A percentile compares a stretch with the other conserved stretches of the same genome.
Conservation (phyloP, 2,888 invertebrate species). For the Palloptera scutellata region DNA sequence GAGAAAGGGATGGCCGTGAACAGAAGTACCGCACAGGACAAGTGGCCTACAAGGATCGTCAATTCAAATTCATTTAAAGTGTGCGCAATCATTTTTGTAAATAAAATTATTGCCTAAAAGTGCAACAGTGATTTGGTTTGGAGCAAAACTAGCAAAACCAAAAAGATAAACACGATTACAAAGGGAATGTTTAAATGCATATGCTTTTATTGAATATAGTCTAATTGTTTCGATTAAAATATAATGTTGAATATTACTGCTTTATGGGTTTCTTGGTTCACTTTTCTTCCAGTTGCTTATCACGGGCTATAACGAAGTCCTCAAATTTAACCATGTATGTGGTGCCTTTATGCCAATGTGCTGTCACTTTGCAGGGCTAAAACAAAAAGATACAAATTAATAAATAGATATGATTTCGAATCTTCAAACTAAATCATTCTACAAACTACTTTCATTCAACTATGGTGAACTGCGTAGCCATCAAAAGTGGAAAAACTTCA, state of each 20-base stretch:
- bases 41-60: slow-evolving; percentile 78
- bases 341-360: slow-evolving; percentile 99
- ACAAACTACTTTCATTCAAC: background rate
- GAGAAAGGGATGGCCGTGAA: slow-evolving; percentile 68
- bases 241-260: slow-evolving; percentile 7
- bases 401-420: too few species aligned
- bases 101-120: background rate
- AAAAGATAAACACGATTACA: background rate
- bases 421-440: too few species aligned
- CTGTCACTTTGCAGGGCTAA: slow-evolving; percentile 96
- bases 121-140: background rate
- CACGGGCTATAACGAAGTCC: slow-evolving; percentile 87
- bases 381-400: slow-evolving; percentile 59
- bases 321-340: slow-evolving; percentile 99
- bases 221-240: slow-evolving; percentile 33
- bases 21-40: slow-evolving; percentile 73
- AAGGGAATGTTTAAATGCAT: slow-evolving; percentile 8
- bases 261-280: slow-evolving; percentile 61
- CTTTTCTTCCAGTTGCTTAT: slow-evolving; percentile 90
- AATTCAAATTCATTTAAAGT: slow-evolving; percentile 72
- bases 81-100: background rate
- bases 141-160: background rate
- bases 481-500: too few species aligned
- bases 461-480: too few species aligned
- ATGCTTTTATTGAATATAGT: slow-evolving; percentile 26